Conservation (phyloP, 2,888 invertebrate genomes). For the Horisme vitalbata region DNA sequence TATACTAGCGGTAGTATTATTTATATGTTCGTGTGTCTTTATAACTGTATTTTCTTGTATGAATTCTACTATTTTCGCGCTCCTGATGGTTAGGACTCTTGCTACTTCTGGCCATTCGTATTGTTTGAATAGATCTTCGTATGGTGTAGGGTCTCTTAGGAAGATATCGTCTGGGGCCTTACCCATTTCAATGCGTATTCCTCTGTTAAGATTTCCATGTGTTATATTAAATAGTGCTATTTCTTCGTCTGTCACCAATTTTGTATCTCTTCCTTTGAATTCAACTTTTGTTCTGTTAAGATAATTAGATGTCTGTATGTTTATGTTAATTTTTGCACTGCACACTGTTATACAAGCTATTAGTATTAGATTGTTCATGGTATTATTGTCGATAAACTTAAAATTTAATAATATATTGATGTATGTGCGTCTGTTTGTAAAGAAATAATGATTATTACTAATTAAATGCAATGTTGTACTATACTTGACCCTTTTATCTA, state of each 20-base stretch:
- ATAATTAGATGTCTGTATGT: conserved; percentile 44
- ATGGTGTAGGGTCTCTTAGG: conserved; percentile 59
- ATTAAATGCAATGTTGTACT: not conserved
- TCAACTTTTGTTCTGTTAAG: conserved; percentile 37
- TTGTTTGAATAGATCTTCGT: conserved; percentile 51
- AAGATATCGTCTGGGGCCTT: conserved; percentile 55
- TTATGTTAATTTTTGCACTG: conserved; percentile 46
- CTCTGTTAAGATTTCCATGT: conserved; percentile 52
- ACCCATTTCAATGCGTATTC: conserved; percentile 54
- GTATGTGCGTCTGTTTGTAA: conserved; percentile 10
- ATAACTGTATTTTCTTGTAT: conserved; percentile 46
- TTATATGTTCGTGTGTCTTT: conserved; percentile 47
- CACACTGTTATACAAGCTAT: conserved; percentile 23
- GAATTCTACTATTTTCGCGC: conserved; percentile 47
- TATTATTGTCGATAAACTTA: not conserved
- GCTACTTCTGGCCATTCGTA: conserved; percentile 57
- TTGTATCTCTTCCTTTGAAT: conserved; percentile 46
- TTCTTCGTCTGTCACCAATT: conserved; percentile 54
- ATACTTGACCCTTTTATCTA: conserved; percentile 21
- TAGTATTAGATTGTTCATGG: conserved; percentile 12
- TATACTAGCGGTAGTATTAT: conserved; percentile 47
- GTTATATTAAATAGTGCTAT: conserved; percentile 56
- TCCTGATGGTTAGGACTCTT: conserved; percentile 46
- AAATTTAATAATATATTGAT: no score
- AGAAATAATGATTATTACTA: not conserved